Evolutionary conservation across 2,888 invertebrate species (phyloP).

Genomic region (Athalia rosae): DNA sequence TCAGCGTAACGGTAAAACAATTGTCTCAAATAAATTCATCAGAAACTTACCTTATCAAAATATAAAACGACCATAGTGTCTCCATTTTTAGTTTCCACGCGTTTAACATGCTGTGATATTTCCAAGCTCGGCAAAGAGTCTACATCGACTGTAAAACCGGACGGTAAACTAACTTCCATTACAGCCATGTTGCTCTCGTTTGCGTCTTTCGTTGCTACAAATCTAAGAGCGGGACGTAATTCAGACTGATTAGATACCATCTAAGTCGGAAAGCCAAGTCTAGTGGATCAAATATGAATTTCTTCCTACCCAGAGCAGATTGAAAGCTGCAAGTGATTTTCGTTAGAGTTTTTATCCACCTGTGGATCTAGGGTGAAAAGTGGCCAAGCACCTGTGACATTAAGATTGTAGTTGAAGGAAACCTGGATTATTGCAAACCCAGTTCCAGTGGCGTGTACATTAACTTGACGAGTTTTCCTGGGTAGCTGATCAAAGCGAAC

Average conservation of each 20-base stretch:
- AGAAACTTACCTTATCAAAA: slow-evolving; percentile 79
- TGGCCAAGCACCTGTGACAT: slow-evolving; percentile 92
- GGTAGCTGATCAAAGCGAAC: slow-evolving; percentile 70
- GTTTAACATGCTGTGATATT: slow-evolving; percentile 78
- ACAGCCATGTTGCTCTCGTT: slow-evolving; percentile 92
- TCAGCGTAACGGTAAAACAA: neutral
- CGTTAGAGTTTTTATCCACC: slow-evolving; percentile 87
- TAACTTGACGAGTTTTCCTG: slow-evolving; percentile 78
- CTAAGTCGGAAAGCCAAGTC: neutral
- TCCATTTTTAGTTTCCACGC: slow-evolving; percentile 82
- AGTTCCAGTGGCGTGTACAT: slow-evolving; percentile 85
- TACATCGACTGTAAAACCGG: slow-evolving; percentile 91
- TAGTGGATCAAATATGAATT: neutral
- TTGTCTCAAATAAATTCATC: neutral
- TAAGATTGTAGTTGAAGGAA: slow-evolving; percentile 87
- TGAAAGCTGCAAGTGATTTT: slow-evolving; percentile 85
- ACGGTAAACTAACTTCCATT: slow-evolving; percentile 91
- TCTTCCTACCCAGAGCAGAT: slow-evolving; percentile 84
- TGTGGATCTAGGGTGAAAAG: slow-evolving; percentile 90
- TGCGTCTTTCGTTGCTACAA: slow-evolving; percentile 79
- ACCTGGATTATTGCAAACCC: slow-evolving; percentile 88
- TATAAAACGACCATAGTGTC: slow-evolving; percentile 82
- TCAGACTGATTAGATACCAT: slow-evolving; percentile 75
- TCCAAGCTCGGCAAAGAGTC: slow-evolving; percentile 81
- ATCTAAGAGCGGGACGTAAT: slow-evolving; percentile 82